Percentiles rank a stretch among this genome's conserved stretches.
These are phyloP conservation scores for Peromyscus maniculatus DNA, from an alignment of 2,113 vertebrate species.

Conservation along the genomic window DNA sequence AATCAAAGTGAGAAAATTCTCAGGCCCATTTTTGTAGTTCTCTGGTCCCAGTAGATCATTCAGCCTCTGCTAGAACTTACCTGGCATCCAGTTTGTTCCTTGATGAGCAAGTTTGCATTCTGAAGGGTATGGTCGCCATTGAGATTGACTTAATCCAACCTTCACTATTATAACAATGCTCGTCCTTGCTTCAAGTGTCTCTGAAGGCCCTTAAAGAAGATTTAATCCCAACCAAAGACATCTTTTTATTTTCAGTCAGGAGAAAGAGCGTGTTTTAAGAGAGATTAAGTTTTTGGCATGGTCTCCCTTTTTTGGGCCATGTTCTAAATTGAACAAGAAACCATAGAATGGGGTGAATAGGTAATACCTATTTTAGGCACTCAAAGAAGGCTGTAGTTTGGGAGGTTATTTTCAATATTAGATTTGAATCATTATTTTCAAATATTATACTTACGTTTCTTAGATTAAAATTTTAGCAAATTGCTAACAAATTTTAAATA, in stretches of 20 bases:
- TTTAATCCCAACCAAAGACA: not conserved
- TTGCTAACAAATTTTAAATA: conserved; percentile 57
- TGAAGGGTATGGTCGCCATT: not conserved
- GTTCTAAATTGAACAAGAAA: conserved; percentile 21
- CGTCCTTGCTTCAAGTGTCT: not conserved
- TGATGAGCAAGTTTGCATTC: not conserved
- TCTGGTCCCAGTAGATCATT: conserved; percentile 4
- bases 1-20: conserved; percentile 69
- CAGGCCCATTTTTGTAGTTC: not conserved
- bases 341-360: not conserved
- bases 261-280: conserved; percentile 13
- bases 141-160: not conserved
- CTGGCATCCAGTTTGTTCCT: not conserved
- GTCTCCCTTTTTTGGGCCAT: not conserved
- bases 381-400: conserved; percentile 4
- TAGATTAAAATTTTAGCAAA: not conserved
- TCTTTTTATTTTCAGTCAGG: conserved; percentile 30
- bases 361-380: conserved; percentile 39
- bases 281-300: conserved; percentile 7
- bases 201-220: not conserved
- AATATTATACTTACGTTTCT: not conserved
- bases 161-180: not conserved
- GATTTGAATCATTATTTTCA: conserved; percentile 29
- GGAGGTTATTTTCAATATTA: not conserved
- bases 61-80: not conserved